Evolutionary conservation across 2,113 vertebrate species (phyloP).

Genomic region (Merops nubicus): DNA sequence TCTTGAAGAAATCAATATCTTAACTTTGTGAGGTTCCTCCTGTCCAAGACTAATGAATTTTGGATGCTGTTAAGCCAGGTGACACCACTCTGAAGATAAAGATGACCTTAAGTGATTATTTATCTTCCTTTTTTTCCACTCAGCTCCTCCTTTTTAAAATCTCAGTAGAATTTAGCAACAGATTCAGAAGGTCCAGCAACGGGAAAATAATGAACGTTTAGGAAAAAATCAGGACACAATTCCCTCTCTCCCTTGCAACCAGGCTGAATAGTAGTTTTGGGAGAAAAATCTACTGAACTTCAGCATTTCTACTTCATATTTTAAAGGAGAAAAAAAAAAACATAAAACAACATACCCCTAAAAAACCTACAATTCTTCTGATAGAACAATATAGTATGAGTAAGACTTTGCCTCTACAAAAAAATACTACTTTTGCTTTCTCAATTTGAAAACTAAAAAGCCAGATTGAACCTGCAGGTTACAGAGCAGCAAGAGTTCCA

Average conservation of each 20-base stretch:
- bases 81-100: background rate
- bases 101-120: background rate
- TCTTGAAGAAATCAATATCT: background rate
- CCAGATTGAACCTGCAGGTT: background rate
- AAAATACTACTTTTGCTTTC: rapidly evolving
- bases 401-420: background rate
- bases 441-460: background rate
- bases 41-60: background rate
- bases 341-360: too few species aligned
- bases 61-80: background rate
- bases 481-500: background rate
- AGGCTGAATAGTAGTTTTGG: background rate
- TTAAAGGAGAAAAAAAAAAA: background rate
- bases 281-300: background rate
- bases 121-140: background rate
- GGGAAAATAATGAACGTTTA: background rate
- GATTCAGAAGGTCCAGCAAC: background rate
- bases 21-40: background rate
- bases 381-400: background rate
- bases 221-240: background rate
- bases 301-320: background rate
- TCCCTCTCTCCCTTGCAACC: background rate
- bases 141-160: background rate
- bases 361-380: background rate
- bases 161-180: background rate